Evolutionary conservation across 2,888 invertebrate genomes (phyloP).

Genomic region (Tachina lurida): DNA sequence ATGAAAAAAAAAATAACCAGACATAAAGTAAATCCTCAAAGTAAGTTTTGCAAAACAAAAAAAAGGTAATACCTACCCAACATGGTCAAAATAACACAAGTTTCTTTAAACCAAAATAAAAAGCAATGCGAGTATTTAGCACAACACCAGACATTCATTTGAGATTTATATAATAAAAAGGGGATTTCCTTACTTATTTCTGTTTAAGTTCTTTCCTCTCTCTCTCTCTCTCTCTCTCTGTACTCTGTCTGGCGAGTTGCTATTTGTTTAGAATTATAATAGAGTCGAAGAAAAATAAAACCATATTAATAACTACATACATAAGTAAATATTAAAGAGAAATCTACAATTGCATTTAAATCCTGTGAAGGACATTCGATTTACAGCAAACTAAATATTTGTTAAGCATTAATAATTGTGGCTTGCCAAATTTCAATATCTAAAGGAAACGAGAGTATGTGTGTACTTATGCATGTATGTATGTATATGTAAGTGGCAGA

Average conservation of each 20-base stretch:
- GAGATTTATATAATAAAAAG: conserved; percentile 52
- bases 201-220: neutral
- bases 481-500: neutral
- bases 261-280: conserved; percentile 25
- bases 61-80: conserved; percentile 28
- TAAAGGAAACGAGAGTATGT: neutral
- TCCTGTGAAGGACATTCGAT: neutral
- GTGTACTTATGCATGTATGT: neutral
- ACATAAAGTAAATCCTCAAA: conserved; percentile 52
- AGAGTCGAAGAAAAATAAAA: neutral
- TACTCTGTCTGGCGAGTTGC: conserved; percentile 12
- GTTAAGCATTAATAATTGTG: conserved; percentile 40
- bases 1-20: conserved; percentile 29
- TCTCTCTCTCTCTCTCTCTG: neutral
- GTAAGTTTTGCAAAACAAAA: conserved; percentile 12
- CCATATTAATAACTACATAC: neutral
- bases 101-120: conserved; percentile 17
- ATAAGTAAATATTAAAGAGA: conserved; percentile 4
- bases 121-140: conserved; percentile 16
- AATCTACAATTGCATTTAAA: conserved; percentile 25
- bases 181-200: conserved; percentile 23
- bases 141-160: conserved; percentile 52
- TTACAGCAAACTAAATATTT: conserved; percentile 24
- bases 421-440: conserved; percentile 24
- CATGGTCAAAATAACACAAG: conserved; percentile 39